Conservation (phyloP, 1,140 invertebrate genomes). For the Leptinotarsa lineolata region DNA sequence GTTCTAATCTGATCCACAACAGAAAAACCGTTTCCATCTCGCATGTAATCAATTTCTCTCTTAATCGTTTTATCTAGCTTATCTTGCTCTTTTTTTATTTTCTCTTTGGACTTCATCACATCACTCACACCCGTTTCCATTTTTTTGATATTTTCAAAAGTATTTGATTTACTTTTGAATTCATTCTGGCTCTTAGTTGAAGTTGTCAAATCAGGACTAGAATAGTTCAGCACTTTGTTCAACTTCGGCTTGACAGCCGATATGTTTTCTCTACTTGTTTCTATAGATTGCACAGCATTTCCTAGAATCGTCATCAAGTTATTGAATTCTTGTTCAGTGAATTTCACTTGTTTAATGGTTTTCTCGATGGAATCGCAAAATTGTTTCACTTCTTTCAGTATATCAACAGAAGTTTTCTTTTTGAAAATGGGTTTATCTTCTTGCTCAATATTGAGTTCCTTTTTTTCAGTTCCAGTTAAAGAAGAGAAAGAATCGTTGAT, state of each 20-base stretch:
- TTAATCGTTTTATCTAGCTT: not conserved
- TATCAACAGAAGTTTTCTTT: not conserved
- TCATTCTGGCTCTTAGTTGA: constrained; percentile 28
- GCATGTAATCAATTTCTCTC: not conserved
- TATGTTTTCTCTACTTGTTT: not conserved
- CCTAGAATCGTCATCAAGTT: not conserved
- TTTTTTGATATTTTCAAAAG: not conserved
- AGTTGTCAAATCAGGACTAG: constrained; percentile 34
- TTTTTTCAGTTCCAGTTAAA: not conserved
- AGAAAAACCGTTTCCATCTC: constrained; percentile 24
- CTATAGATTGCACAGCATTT: not conserved
- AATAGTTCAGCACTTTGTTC: constrained; percentile 31
- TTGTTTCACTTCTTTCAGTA: not conserved
- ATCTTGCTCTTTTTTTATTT: not conserved
- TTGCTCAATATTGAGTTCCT: not conserved
- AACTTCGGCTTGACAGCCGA: constrained; percentile 3
- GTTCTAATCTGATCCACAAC: constrained; percentile 35
- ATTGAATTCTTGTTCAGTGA: not conserved
- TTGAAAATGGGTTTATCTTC: not conserved
- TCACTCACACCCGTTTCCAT: not conserved
- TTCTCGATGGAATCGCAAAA: not conserved
- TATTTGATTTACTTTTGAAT: constrained; percentile 17
- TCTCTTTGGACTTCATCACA: not conserved
- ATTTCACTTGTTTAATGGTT: not conserved
- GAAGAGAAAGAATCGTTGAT: not conserved